Percentiles rank a stretch among this genome's conserved stretches.
Evolutionary conservation across 2,113 vertebrate species (phyloP).

Genomic region (Melanocharis versteri): DNA sequence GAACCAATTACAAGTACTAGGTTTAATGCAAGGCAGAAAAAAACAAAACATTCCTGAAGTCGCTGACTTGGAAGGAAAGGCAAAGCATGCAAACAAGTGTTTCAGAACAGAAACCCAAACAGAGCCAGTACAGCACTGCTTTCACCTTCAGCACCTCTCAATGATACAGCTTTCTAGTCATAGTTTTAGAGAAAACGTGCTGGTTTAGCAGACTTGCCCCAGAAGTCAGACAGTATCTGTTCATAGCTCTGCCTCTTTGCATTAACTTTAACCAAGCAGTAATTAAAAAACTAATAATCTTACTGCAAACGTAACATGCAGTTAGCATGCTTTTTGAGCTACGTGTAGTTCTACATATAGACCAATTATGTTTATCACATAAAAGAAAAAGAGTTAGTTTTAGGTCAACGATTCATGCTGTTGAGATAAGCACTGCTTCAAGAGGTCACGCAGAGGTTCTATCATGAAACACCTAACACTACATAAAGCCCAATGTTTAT

Average conservation of each 20-base stretch:
- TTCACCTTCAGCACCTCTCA: not conserved
- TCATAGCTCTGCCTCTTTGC: not conserved
- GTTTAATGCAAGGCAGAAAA: slow-evolving; percentile 47
- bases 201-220: not conserved
- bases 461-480: not conserved
- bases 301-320: not conserved
- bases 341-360: not conserved
- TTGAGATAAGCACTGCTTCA: not conserved
- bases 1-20: not conserved
- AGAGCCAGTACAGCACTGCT: not conserved
- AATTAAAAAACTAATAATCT: not conserved
- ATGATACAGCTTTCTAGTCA: too few species aligned
- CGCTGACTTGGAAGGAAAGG: slow-evolving; percentile 26
- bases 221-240: not conserved
- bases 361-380: not conserved
- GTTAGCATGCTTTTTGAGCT: not conserved
- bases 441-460: not conserved
- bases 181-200: not conserved
- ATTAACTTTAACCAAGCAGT: not conserved
- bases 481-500: not conserved
- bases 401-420: not conserved
- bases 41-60: slow-evolving; percentile 20
- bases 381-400: not conserved
- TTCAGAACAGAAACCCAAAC: not conserved
- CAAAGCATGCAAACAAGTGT: not conserved